Conservation (phyloP, 2,797 vertebrate species). For the Epinephelus malabaricus region DNA sequence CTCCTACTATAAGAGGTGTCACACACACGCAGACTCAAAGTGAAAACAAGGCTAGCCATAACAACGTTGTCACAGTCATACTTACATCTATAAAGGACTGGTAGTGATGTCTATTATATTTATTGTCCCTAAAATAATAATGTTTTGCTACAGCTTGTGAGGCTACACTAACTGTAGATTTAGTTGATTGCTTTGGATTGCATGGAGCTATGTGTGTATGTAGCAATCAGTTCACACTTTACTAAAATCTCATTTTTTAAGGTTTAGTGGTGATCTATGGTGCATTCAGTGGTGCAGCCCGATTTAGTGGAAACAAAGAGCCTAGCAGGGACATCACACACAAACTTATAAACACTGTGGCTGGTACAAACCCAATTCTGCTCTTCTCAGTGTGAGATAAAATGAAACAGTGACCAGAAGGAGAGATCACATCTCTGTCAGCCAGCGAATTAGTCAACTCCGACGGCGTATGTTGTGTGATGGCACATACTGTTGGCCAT, state of each 20-base stretch:
- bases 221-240: neutral
- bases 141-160: too few species aligned
- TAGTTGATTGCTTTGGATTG: too few species aligned
- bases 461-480: slow-evolving; percentile 54
- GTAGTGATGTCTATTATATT: too few species aligned
- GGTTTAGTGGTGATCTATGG: neutral
- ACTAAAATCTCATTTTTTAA: neutral
- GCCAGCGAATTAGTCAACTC: slow-evolving; percentile 44
- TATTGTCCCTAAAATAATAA: too few species aligned
- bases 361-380: neutral
- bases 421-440: slow-evolving; percentile 52
- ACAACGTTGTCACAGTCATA: too few species aligned
- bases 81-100: too few species aligned
- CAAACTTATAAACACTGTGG: neutral
- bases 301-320: neutral
- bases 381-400: slow-evolving; percentile 9
- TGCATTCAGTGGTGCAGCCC: neutral
- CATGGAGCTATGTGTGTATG: too few species aligned
- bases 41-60: too few species aligned
- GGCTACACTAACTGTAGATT: too few species aligned
- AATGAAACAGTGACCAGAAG: slow-evolving; percentile 55
- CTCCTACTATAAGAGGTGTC: too few species aligned
- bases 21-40: too few species aligned
- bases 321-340: neutral
- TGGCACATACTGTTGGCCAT: slow-evolving; percentile 51